These are phyloP conservation scores for Drosophila sp. DNA, from an alignment of 1,140 invertebrate genomes.

Conservation along the genomic window DNA sequence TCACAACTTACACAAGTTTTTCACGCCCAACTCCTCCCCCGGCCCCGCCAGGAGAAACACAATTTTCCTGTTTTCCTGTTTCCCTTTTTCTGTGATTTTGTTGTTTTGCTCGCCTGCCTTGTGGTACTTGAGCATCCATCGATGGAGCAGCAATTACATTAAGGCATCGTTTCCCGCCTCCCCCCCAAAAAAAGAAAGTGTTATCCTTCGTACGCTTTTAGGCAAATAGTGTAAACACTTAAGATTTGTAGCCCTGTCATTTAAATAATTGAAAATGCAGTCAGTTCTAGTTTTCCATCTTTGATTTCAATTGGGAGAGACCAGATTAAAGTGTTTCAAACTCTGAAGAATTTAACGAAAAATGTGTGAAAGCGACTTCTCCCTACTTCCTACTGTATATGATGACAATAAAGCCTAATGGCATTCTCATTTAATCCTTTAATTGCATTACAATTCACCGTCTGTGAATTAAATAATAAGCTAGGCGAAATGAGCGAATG, in stretches of 20 bases:
- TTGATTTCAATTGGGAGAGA: constrained; percentile 18
- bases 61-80: constrained; percentile 17
- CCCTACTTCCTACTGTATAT: not conserved
- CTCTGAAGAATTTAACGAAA: constrained; percentile 7
- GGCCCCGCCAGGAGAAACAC: not conserved
- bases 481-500: constrained; percentile 25
- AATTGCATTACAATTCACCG: constrained; percentile 75
- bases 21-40: constrained; percentile 8
- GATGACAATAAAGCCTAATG: constrained; percentile 72
- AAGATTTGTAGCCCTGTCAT: constrained; percentile 67
- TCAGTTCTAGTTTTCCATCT: not conserved
- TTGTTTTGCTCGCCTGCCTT: constrained; percentile 3
- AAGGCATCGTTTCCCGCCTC: constrained; percentile 30
- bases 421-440: constrained; percentile 72
- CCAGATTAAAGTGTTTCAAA: constrained; percentile 20
- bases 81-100: not conserved
- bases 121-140: constrained; percentile 36
- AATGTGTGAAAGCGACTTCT: no score
- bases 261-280: constrained; percentile 78
- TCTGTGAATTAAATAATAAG: constrained; percentile 76
- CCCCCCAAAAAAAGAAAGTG: constrained; percentile 1
- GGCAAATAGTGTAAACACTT: constrained; percentile 67
- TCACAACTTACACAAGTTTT: constrained; percentile 41
- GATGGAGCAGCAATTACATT: constrained; percentile 67
- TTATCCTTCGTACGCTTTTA: constrained; percentile 23